Evolutionary conservation across 2,113 vertebrate genomes (phyloP).

Genomic region (Poecile atricapillus): DNA sequence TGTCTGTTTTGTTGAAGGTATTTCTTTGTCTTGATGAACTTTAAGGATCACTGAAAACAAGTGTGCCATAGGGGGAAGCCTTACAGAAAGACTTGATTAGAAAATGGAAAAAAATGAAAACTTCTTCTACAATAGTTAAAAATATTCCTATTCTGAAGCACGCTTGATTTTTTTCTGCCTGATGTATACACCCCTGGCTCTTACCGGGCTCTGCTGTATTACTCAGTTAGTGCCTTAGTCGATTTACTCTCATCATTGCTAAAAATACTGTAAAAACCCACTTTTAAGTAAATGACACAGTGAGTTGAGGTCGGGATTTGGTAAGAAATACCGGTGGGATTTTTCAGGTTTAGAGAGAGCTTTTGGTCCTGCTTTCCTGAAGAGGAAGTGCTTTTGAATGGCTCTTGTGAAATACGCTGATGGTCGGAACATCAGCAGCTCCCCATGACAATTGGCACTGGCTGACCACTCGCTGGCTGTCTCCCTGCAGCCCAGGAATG

Average conservation of each 20-base stretch:
- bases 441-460: constrained; percentile 44
- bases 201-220: neutral
- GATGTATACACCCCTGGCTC: too few relatives aligned
- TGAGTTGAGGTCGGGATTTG: neutral
- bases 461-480: constrained; percentile 24
- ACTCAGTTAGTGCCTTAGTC: neutral
- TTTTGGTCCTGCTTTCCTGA: neutral
- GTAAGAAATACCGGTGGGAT: neutral
- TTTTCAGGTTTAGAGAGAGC: neutral
- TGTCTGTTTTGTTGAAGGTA: neutral
- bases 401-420: constrained; percentile 35
- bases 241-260: neutral
- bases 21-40: neutral
- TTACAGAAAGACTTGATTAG: neutral
- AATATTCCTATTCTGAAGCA: neutral
- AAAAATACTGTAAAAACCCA: neutral
- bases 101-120: neutral
- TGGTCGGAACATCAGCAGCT: neutral
- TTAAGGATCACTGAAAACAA: neutral
- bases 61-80: neutral
- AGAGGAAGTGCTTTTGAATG: neutral
- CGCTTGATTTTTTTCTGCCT: neutral
- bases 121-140: neutral
- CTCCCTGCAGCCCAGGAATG: neutral
- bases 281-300: neutral